Evolutionary conservation across 2,888 invertebrate genomes (phyloP).

Genomic region (Dastarcus helophoroides): DNA sequence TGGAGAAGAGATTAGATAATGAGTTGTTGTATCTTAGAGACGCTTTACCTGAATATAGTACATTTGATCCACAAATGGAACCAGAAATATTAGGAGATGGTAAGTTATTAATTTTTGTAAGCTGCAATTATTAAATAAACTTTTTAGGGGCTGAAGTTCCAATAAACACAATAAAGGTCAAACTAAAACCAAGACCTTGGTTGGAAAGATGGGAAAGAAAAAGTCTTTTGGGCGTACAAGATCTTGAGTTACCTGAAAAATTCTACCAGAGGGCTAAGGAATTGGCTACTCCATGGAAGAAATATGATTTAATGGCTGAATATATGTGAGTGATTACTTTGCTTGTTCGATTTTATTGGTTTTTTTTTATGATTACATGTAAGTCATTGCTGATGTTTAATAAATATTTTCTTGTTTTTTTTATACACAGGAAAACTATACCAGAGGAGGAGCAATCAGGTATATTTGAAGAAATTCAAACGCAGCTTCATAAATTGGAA

Average conservation of each 20-base stretch:
- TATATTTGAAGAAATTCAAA: conserved; percentile 75
- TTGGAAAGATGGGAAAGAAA: conserved; percentile 77
- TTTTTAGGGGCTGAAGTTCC: conserved; percentile 28
- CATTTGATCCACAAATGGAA: conserved; percentile 87
- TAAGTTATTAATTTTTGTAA: too few species aligned
- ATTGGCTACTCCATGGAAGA: conserved; percentile 65
- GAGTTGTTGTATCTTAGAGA: conserved; percentile 81
- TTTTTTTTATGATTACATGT: too few species aligned
- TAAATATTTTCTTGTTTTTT: conserved; percentile 6
- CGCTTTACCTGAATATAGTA: conserved; percentile 83
- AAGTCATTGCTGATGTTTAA: too few species aligned
- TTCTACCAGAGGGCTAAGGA: conserved; percentile 41
- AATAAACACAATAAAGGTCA: conserved; percentile 43
- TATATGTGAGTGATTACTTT: conserved; percentile 53
- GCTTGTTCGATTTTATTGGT: background rate
- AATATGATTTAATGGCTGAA: conserved; percentile 87
- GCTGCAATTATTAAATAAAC: too few species aligned
- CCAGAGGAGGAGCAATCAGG: conserved; percentile 79
- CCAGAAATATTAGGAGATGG: conserved; percentile 68
- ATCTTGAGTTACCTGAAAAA: conserved; percentile 28
- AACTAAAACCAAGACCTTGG: conserved; percentile 79
- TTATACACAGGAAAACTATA: conserved; percentile 55
- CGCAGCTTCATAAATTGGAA: conserved; percentile 61
- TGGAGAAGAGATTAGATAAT: conserved; percentile 89
- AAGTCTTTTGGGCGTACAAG: conserved; percentile 58